A percentile compares a stretch with the other conserved stretches of the same genome.
phyloP scores from a whole-genome alignment of 2,113 vertebrate species.

The Aldabrachelys gigantea region DNA sequence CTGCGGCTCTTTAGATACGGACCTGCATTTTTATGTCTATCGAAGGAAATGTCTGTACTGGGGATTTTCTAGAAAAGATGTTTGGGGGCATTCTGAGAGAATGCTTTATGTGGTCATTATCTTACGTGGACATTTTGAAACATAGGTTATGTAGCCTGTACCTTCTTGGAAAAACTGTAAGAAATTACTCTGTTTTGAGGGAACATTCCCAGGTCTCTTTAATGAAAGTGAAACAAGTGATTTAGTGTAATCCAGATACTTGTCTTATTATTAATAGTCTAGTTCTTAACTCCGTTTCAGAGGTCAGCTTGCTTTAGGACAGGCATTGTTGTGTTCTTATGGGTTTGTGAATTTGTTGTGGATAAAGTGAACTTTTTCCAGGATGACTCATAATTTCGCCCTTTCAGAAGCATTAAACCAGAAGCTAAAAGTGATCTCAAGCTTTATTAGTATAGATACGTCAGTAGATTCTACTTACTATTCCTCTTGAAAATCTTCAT shows the following conservation, averaged over 20 bases:
- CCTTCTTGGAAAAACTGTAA: not conserved
- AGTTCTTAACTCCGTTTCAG: not conserved
- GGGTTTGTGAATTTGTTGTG: not conserved
- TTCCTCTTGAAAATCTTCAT: not conserved
- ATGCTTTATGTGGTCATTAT: not conserved
- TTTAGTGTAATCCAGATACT: not conserved
- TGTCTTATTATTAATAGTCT: not conserved
- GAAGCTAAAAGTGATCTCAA: not conserved
- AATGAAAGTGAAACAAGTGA: not conserved
- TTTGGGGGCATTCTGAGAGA: not conserved
- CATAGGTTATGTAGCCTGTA: too few species aligned
- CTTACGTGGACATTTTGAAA: not conserved
- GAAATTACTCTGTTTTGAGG: not conserved
- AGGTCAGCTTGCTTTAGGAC: rapidly evolving
- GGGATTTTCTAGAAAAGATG: not conserved
- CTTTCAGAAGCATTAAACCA: not conserved
- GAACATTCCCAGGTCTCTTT: not conserved
- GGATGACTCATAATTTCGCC: not conserved
- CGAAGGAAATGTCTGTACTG: not conserved
- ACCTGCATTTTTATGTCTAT: not conserved
- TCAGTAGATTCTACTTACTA: not conserved
- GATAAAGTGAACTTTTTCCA: not conserved
- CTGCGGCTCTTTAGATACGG: not conserved
- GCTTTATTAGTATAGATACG: not conserved
- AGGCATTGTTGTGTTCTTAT: not conserved